Percentiles rank a stretch among this genome's conserved stretches.
Conservation (phyloP, 2,113 vertebrate genomes). For the Noctilio leporinus region DNA sequence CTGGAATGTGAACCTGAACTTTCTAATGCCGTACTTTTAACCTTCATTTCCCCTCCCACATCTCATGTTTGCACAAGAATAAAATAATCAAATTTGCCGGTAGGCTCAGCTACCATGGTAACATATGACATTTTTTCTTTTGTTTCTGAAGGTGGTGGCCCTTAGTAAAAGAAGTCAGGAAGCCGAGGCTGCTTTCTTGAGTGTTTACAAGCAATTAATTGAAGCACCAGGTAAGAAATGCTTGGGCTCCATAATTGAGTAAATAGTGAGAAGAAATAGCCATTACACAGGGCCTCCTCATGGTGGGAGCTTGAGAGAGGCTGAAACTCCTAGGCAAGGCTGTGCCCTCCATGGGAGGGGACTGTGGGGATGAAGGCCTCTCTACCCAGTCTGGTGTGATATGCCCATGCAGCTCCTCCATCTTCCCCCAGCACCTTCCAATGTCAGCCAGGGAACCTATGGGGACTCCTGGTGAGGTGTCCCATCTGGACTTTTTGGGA, state of each 20-base stretch:
- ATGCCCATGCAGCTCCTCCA: not conserved
- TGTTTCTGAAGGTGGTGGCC: slow-evolving; percentile 89
- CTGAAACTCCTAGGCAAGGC: not conserved
- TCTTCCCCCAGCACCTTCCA: not conserved
- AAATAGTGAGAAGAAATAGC: not conserved
- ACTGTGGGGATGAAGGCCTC: not conserved
- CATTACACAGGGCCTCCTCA: not conserved
- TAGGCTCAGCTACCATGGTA: not conserved
- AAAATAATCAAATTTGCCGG: not conserved
- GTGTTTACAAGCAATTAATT: slow-evolving; percentile 95
- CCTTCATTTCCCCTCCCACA: too few species aligned
- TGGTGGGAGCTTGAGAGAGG: not conserved
- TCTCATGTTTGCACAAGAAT: not conserved
- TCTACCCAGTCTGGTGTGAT: not conserved
- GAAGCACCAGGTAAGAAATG: slow-evolving; percentile 93
- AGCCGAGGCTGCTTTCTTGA: slow-evolving; percentile 95
- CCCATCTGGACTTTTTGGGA: not conserved
- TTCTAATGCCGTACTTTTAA: not conserved
- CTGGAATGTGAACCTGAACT: not conserved
- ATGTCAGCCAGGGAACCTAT: not conserved
- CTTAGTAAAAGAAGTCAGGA: slow-evolving; percentile 97
- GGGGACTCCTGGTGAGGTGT: not conserved
- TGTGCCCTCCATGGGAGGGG: not conserved
- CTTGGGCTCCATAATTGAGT: slow-evolving; percentile 52
- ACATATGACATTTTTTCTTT: slow-evolving; percentile 42